Conservation (phyloP, 2,113 vertebrate genomes). For the Eptesicus fuscus region DNA sequence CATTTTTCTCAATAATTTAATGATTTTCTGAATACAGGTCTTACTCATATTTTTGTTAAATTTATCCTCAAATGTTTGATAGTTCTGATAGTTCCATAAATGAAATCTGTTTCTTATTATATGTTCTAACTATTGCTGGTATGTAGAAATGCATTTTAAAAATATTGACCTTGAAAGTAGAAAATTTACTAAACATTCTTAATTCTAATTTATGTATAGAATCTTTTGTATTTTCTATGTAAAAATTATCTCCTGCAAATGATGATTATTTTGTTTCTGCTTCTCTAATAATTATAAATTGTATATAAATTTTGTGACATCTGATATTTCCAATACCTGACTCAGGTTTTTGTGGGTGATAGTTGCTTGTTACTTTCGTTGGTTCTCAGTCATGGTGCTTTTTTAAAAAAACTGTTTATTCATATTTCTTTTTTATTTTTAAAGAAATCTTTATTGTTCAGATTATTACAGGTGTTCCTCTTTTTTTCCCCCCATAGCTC, state of each 20-base stretch:
- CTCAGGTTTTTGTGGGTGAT: not conserved
- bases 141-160: constrained; percentile 23
- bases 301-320: not conserved
- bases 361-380: not conserved
- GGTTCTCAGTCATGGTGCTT: not conserved
- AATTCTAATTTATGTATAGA: not conserved
- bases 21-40: not conserved
- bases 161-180: not conserved
- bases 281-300: not conserved
- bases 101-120: not conserved
- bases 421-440: not conserved
- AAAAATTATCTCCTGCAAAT: not conserved
- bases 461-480: too few relatives aligned
- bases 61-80: not conserved
- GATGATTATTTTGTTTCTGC: not conserved
- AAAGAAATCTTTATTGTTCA: too few relatives aligned
- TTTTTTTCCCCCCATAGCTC: too few relatives aligned
- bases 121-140: not conserved
- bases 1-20: not conserved
- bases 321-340: not conserved
- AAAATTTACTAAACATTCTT: not conserved
- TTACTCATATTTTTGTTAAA: not conserved
- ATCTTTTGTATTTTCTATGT: not conserved
- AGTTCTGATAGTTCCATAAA: not conserved
- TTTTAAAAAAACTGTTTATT: not conserved